Evolutionary conservation across 2,888 invertebrate species (phyloP).

Genomic region (Catocala nupta): DNA sequence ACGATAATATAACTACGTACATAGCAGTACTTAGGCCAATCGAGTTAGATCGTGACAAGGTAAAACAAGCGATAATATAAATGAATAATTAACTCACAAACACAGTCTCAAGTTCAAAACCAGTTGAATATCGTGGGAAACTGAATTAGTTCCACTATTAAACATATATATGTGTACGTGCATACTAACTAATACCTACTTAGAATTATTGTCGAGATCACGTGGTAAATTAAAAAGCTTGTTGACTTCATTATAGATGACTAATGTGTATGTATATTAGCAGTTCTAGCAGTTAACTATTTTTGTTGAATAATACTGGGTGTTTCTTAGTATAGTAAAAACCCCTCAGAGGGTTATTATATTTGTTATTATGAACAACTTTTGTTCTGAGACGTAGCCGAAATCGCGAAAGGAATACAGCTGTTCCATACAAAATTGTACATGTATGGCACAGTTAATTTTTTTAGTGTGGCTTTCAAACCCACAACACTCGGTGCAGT

Average conservation of each 20-base stretch:
- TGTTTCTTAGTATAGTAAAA: too few species aligned
- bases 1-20: too few species aligned
- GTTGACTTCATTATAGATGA: not conserved
- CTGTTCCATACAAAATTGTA: too few species aligned
- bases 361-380: too few species aligned
- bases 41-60: conserved; percentile 58
- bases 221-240: not conserved
- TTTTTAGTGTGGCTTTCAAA: too few species aligned
- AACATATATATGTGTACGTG: conserved; percentile 30
- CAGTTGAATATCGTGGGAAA: conserved; percentile 61
- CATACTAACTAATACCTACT: conserved; percentile 6
- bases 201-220: not conserved
- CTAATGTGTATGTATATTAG: not conserved
- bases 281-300: not conserved
- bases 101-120: conserved; percentile 63
- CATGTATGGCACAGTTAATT: too few species aligned
- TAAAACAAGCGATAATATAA: conserved; percentile 48
- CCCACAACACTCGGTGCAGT: too few species aligned
- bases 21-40: conserved; percentile 4
- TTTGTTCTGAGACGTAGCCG: too few species aligned
- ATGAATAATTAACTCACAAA: conserved; percentile 59
- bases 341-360: too few species aligned
- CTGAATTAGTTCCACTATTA: conserved; percentile 40
- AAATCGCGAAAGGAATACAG: too few species aligned
- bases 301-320: not conserved